Conservation (phyloP, 2,113 vertebrate genomes). For the Nyctibius bracteatus region DNA sequence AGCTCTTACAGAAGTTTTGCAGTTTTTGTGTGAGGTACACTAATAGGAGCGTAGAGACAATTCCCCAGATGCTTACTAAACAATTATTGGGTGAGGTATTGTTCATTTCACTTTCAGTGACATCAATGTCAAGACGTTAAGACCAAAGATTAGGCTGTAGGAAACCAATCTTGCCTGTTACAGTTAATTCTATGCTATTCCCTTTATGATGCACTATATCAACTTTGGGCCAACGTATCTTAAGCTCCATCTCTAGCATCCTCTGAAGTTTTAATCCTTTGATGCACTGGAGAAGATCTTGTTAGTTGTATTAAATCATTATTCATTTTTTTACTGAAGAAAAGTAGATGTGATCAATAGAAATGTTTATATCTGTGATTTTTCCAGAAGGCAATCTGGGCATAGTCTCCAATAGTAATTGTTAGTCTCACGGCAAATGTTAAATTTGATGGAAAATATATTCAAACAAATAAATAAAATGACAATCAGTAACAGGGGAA, state of each 20-base stretch:
- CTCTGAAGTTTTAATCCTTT: constrained; percentile 31
- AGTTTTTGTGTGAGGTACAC: not conserved
- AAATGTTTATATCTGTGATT: not conserved
- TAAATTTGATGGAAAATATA: not conserved
- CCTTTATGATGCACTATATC: not conserved
- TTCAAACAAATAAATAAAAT: not conserved
- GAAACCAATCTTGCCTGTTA: not conserved
- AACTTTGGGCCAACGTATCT: not conserved
- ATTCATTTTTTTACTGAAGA: not conserved
- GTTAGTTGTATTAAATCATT: not conserved
- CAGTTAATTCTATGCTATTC: not conserved
- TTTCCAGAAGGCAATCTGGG: not conserved
- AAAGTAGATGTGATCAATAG: not conserved
- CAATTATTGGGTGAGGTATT: not conserved
- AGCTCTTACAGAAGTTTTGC: not conserved
- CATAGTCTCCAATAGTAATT: not conserved
- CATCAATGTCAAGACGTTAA: not conserved
- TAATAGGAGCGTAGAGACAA: not conserved
- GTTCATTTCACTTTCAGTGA: not conserved
- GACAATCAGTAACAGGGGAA: not conserved
- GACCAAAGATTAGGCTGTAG: not conserved
- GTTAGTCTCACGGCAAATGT: not conserved
- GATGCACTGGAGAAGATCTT: not conserved
- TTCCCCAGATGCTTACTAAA: not conserved
- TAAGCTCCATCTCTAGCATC: not conserved